Evolutionary conservation across 2,797 vertebrate species (phyloP).

Genomic region (Gymnopithys bicolor): DNA sequence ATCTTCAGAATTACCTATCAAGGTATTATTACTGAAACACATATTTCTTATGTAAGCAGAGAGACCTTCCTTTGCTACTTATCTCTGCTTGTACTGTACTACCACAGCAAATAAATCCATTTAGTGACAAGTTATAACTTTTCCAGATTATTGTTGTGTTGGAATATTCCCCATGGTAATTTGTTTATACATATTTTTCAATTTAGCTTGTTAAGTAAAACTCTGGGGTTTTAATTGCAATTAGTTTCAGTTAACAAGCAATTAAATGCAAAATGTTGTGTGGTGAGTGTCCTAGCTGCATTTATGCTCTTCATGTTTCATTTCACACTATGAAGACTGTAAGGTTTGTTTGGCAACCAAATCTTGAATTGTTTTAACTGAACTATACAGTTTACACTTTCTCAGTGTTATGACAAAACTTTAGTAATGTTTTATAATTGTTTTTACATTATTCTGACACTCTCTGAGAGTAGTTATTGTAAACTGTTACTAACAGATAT

Average conservation of each 20-base stretch:
- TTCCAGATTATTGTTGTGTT: background rate
- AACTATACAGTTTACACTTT: background rate
- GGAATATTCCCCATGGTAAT: background rate
- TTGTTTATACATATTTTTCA: background rate
- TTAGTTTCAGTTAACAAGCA: slow-evolving; percentile 1
- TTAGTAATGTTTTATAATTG: background rate
- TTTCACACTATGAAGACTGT: background rate
- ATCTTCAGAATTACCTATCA: background rate
- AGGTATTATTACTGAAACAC: background rate
- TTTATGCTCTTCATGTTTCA: slow-evolving; percentile 16
- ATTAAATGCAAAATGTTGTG: slow-evolving; percentile 34
- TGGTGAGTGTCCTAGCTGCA: background rate
- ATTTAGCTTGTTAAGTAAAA: background rate
- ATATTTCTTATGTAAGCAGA: background rate
- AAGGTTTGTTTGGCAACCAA: slow-evolving; percentile 4
- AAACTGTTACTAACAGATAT: background rate
- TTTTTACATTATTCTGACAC: background rate
- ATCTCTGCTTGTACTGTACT: background rate
- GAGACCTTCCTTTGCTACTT: background rate
- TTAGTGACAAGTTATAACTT: background rate
- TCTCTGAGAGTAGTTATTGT: background rate
- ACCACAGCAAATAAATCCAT: background rate
- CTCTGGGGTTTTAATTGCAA: background rate
- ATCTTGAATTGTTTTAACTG: background rate
- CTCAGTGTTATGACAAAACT: background rate